Conservation (phyloP, 2,888 invertebrate genomes). For the Nysson spinosus region DNA sequence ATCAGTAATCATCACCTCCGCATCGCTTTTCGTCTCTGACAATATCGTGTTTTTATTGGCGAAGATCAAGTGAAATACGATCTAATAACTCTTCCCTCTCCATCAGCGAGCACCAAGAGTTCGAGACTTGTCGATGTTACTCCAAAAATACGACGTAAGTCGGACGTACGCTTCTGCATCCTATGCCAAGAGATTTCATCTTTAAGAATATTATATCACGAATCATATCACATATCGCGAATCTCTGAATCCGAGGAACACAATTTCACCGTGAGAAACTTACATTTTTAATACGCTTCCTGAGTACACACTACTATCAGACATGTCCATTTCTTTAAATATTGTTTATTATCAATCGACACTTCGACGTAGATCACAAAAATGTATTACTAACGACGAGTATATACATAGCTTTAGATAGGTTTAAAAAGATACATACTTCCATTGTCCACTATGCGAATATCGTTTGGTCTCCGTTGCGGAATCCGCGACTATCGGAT, state of each 20-base stretch:
- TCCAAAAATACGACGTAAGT: conserved; percentile 4
- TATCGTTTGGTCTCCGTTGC: too few species aligned
- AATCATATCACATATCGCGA: too few species aligned
- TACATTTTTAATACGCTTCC: neutral
- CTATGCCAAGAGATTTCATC: neutral
- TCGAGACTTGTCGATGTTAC: conserved; percentile 8
- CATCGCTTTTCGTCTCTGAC: neutral
- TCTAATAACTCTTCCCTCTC: neutral
- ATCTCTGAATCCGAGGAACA: too few species aligned
- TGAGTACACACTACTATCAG: too few species aligned
- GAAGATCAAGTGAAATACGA: neutral
- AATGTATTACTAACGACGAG: too few species aligned
- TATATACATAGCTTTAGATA: too few species aligned
- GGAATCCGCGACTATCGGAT: too few species aligned
- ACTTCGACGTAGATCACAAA: neutral
- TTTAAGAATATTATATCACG: neutral
- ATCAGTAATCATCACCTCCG: neutral
- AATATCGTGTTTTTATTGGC: conserved; percentile 13
- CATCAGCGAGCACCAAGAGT: too few species aligned
- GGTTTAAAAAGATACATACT: too few species aligned
- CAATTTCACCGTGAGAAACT: conserved; percentile 8
- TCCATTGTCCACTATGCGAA: too few species aligned
- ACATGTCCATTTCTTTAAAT: neutral
- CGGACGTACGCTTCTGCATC: neutral
- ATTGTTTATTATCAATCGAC: neutral